phyloP scores from a whole-genome alignment of 1,140 invertebrate species.

The Euglossa dilemma region DNA sequence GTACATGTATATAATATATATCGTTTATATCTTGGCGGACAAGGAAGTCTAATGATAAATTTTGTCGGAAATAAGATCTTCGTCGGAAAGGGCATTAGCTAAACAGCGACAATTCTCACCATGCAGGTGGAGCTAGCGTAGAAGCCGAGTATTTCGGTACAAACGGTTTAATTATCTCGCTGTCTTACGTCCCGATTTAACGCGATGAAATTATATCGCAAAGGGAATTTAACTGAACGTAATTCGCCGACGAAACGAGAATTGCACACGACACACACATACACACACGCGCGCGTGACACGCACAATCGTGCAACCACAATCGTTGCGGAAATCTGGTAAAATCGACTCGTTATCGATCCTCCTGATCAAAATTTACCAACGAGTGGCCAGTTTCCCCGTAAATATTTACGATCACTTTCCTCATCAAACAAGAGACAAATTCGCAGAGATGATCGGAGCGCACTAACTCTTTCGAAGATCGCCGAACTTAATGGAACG shows the following conservation, averaged over 20 bases:
- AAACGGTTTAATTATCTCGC: constrained; percentile 49
- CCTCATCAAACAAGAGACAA: background rate
- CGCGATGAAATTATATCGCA: constrained; percentile 40
- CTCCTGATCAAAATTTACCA: background rate
- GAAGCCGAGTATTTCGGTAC: constrained; percentile 18
- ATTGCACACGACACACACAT: background rate
- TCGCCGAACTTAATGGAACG: constrained; percentile 25
- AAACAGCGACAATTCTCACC: constrained; percentile 31
- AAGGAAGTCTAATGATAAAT: constrained; percentile 39
- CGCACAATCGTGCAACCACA: background rate
- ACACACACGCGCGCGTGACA: background rate
- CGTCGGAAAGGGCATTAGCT: constrained; percentile 22
- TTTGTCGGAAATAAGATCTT: constrained; percentile 26
- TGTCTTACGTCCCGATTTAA: constrained; percentile 47
- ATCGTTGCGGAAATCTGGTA: background rate
- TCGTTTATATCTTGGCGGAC: background rate
- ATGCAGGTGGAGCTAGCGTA: background rate
- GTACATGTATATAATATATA: background rate
- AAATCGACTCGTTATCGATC: constrained; percentile 1
- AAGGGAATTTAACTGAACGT: constrained; percentile 34
- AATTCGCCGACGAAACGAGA: constrained; percentile 25
- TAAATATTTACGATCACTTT: constrained; percentile 22
- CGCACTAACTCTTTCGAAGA: background rate
- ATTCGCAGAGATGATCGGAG: background rate
- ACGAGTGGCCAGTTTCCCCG: background rate